These are phyloP conservation scores for Pristionchus japonicus DNA, from an alignment of 2,888 invertebrate genomes.

Conservation along the genomic window DNA sequence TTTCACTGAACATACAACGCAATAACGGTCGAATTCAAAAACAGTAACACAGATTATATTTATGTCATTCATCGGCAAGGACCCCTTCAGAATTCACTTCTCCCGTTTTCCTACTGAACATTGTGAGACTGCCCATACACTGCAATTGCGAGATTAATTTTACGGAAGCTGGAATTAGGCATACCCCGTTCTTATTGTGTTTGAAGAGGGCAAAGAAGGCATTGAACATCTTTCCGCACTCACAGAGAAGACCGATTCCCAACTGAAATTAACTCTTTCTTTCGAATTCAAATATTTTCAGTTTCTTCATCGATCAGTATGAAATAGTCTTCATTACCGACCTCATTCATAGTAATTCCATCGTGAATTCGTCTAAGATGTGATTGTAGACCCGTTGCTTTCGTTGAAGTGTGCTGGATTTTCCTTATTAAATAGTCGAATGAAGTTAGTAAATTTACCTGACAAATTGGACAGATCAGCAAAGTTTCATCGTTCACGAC, in stretches of 20 bases:
- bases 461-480: background rate
- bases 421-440: background rate
- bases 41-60: no score
- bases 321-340: no score
- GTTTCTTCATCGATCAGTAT: no score
- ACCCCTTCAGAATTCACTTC: background rate
- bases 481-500: background rate
- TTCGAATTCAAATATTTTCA: background rate
- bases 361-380: background rate
- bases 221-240: background rate
- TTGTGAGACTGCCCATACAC: background rate
- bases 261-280: no score
- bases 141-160: background rate
- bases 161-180: background rate
- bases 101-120: background rate
- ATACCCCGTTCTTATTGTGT: background rate
- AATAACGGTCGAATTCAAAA: background rate
- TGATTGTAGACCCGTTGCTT: background rate
- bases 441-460: background rate
- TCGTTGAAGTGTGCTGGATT: constrained; percentile 1
- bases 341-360: constrained; percentile 3
- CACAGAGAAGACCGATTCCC: background rate
- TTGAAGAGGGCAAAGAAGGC: background rate
- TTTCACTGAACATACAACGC: background rate
- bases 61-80: no score